Conservation (phyloP, 2,797 vertebrate species). For the Anas acuta region DNA sequence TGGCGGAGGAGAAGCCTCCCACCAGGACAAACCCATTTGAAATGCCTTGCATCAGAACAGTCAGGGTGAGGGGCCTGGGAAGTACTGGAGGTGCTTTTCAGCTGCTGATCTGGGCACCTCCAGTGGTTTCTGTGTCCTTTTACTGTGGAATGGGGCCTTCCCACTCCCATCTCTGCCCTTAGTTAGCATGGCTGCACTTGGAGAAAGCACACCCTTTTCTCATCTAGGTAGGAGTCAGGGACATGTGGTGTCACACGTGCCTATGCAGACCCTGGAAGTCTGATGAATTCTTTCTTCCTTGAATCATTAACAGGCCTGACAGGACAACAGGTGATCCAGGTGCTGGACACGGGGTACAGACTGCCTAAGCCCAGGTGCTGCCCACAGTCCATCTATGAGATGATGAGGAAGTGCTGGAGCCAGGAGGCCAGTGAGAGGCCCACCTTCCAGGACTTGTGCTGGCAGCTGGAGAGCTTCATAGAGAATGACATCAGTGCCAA, state of each 20-base stretch:
- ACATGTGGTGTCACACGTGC: rapidly evolving
- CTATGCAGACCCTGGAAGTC: neutral
- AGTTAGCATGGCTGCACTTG: rapidly evolving
- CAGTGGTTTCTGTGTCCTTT: neutral
- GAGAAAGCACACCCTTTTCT: rapidly evolving
- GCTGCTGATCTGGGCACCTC: neutral
- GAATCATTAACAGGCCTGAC: constrained; percentile 78
- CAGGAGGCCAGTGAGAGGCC: constrained; percentile 76
- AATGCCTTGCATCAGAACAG: rapidly evolving
- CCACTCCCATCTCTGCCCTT: neutral
- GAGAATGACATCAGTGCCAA: constrained; percentile 76
- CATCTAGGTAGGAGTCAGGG: rapidly evolving
- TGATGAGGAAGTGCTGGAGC: constrained; percentile 92
- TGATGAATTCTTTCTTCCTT: neutral
- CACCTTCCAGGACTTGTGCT: constrained; percentile 87
- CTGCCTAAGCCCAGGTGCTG: constrained; percentile 83
- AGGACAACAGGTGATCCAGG: constrained; percentile 86
- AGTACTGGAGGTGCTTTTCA: neutral
- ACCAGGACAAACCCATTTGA: rapidly evolving
- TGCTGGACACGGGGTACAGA: constrained; percentile 83
- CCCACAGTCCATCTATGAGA: constrained; percentile 79
- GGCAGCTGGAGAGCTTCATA: constrained; percentile 86
- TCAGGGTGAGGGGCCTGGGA: neutral
- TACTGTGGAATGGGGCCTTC: rapidly evolving
- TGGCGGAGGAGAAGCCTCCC: neutral